These are phyloP conservation scores for Rutpela maculata DNA, from an alignment of 2,888 invertebrate genomes.

Conservation along the genomic window DNA sequence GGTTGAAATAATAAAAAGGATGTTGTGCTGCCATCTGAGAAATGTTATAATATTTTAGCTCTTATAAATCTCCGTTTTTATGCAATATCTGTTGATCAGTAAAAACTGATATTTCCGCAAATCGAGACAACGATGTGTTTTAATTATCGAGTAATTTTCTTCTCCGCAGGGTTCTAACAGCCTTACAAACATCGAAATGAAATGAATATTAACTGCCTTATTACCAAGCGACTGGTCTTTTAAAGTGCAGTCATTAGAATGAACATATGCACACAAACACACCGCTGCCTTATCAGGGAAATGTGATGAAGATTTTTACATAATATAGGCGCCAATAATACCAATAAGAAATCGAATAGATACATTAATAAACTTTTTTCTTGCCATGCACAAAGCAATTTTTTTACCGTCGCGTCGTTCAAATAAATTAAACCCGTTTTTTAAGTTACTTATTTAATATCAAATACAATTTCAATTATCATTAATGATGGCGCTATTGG, in stretches of 20 bases:
- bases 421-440: too few relatives aligned
- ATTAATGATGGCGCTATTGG: too few relatives aligned
- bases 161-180: neutral
- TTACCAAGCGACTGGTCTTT: conserved; percentile 2
- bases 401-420: too few relatives aligned
- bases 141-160: neutral
- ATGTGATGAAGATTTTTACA: neutral
- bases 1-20: too few relatives aligned
- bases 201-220: neutral
- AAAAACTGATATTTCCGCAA: neutral
- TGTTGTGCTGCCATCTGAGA: too few relatives aligned
- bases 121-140: neutral
- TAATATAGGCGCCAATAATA: neutral
- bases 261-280: neutral
- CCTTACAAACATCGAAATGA: neutral
- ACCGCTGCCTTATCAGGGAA: neutral
- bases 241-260: conserved; percentile 1
- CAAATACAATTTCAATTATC: too few relatives aligned
- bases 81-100: neutral
- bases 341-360: too few relatives aligned
- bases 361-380: too few relatives aligned
- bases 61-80: too few relatives aligned
- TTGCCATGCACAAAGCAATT: too few relatives aligned
- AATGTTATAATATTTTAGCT: too few relatives aligned
- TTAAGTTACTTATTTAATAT: too few relatives aligned